Percentiles rank a stretch among this genome's conserved stretches.
Conservation (phyloP, 2,888 invertebrate species). For the Epinotia brunnichana region DNA sequence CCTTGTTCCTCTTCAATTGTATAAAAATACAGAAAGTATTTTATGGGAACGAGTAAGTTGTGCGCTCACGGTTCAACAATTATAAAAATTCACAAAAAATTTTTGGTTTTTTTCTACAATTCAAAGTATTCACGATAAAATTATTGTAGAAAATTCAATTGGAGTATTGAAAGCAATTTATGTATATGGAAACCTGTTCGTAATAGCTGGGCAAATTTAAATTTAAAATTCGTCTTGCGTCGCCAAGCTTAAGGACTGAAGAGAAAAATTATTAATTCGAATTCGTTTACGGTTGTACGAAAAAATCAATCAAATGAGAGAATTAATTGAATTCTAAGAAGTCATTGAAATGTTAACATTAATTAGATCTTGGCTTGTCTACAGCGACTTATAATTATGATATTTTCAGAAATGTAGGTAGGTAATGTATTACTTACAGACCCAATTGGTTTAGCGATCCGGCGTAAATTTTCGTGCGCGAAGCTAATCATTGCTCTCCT, state of each 20-base stretch:
- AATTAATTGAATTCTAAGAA: constrained; percentile 19
- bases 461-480: too few relatives aligned
- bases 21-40: too few relatives aligned
- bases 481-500: too few relatives aligned
- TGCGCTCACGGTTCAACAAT: not conserved
- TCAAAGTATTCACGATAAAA: not conserved
- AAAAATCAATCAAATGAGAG: constrained; percentile 27
- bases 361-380: too few relatives aligned
- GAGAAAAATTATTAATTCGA: constrained; percentile 29
- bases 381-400: too few relatives aligned
- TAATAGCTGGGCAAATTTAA: constrained; percentile 26
- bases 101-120: not conserved
- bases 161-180: constrained; percentile 32
- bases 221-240: constrained; percentile 38
- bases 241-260: constrained; percentile 34
- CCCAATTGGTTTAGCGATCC: too few relatives aligned
- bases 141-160: constrained; percentile 24
- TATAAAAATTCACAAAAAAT: not conserved
- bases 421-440: too few relatives aligned
- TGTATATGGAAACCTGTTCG: constrained; percentile 29
- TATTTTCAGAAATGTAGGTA: too few relatives aligned
- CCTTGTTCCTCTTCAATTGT: too few relatives aligned
- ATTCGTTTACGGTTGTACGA: constrained; percentile 25
- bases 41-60: too few relatives aligned
- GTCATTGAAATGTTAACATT: not conserved